Evolutionary conservation across 2,113 vertebrate genomes (phyloP).

Genomic region (Peromyscus californicus): DNA sequence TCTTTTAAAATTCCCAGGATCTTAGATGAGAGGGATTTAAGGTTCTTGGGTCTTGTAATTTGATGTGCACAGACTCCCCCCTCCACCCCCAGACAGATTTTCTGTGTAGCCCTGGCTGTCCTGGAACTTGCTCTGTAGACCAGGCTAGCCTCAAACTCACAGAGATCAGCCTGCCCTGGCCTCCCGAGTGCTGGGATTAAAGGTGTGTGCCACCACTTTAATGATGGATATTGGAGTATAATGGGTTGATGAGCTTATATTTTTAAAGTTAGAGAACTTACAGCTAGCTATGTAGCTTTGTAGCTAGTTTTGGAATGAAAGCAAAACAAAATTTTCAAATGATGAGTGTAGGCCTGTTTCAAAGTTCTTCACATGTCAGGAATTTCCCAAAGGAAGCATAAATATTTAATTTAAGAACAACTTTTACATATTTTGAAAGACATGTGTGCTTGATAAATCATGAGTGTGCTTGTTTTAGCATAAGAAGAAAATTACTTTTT

Average conservation of each 20-base stretch:
- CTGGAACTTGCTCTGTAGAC: not conserved
- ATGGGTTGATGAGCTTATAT: not conserved
- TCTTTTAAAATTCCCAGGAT: conserved; percentile 37
- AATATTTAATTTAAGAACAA: not conserved
- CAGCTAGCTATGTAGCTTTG: not conserved
- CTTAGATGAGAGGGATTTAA: conserved; percentile 2
- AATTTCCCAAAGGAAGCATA: not conserved
- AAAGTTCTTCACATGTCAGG: conserved; percentile 31
- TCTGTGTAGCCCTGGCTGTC: not conserved
- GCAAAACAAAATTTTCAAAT: conserved; percentile 39
- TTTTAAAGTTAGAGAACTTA: not conserved
- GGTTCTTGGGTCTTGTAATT: conserved; percentile 26
- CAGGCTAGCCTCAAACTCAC: not conserved
- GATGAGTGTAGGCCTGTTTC: conserved; percentile 48
- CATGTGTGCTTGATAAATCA: not conserved
- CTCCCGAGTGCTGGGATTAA: not conserved
- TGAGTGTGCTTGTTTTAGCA: conserved; percentile 4
- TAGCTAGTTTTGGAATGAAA: conserved; percentile 50
- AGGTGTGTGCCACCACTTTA: not conserved
- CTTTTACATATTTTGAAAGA: conserved; percentile 61
- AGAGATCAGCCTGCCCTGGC: not conserved
- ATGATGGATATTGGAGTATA: conserved; percentile 14
- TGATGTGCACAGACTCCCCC: not conserved
- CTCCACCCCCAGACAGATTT: not conserved
- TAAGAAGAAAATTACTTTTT: conserved; percentile 51